A percentile compares a stretch with the other conserved stretches of the same genome.
Conservation (phyloP, 2,888 invertebrate species). For the Pterostichus madidus region DNA sequence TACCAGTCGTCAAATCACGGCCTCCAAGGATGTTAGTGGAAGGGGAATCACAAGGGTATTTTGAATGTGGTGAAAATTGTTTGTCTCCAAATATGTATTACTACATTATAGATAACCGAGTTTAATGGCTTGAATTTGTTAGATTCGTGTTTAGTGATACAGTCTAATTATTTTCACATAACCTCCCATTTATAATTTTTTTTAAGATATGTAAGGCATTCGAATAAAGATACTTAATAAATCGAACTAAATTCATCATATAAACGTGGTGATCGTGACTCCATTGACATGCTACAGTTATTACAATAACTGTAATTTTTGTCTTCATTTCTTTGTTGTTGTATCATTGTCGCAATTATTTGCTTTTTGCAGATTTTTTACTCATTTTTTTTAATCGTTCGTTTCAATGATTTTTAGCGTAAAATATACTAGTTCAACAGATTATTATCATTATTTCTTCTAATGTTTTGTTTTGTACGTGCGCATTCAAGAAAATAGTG, state of each 20-base stretch:
- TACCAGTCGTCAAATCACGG: no score
- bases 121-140: no score
- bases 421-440: slow-evolving; percentile 28
- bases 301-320: background rate
- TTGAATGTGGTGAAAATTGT: no score
- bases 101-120: no score
- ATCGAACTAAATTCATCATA: background rate
- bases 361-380: slow-evolving; percentile 15
- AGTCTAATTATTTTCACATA: no score
- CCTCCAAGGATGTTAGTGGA: no score
- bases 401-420: background rate
- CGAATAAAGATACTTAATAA: no score
- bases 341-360: background rate
- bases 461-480: background rate
- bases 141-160: no score
- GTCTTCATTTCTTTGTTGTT: background rate
- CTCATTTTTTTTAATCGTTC: background rate
- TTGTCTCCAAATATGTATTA: no score
- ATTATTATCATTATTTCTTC: slow-evolving; percentile 8
- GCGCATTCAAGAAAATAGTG: background rate
- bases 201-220: no score
- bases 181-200: no score
- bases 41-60: no score
- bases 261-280: background rate
- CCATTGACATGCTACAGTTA: background rate